Conservation (phyloP, 2,888 invertebrate species). For the Sphecodes monilicornis region DNA sequence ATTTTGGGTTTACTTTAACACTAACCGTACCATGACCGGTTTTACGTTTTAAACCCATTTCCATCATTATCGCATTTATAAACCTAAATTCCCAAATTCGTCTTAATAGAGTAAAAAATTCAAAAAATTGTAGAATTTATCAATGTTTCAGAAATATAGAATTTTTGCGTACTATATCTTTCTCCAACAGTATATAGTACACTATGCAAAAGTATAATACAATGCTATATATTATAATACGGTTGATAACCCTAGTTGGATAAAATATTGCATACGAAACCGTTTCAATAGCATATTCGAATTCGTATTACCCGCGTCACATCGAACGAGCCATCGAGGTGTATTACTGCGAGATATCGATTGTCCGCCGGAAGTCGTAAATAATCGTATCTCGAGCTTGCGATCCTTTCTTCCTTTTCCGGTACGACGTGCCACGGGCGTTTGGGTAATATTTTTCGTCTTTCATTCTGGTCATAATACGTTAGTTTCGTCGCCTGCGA, state of each 20-base stretch:
- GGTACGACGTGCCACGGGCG: conserved; percentile 77
- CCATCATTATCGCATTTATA: too few relatives aligned
- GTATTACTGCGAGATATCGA: conserved; percentile 40
- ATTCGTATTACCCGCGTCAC: conserved; percentile 39
- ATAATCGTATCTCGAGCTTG: conserved; percentile 71
- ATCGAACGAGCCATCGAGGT: conserved; percentile 38
- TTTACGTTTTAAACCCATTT: too few relatives aligned
- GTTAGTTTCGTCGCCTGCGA: conserved; percentile 68
- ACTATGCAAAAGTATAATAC: too few relatives aligned
- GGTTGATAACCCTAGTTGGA: too few relatives aligned
- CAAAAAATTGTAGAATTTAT: too few relatives aligned
- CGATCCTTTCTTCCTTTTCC: conserved; percentile 78
- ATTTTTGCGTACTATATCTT: too few relatives aligned
- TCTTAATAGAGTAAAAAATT: too few relatives aligned
- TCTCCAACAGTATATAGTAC: too few relatives aligned
- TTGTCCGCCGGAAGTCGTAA: conserved; percentile 59
- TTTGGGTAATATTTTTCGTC: conserved; percentile 82
- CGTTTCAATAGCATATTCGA: background rate
- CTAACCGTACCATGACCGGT: too few relatives aligned
- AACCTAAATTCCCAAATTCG: too few relatives aligned
- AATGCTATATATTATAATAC: too few relatives aligned
- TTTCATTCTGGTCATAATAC: conserved; percentile 78
- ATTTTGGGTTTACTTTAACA: background rate
- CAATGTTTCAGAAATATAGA: too few relatives aligned
- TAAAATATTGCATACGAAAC: background rate